A percentile compares a stretch with the other conserved stretches of the same genome.
phyloP scores from a whole-genome alignment of 1,140 invertebrate genomes.

The Melanaphis sacchari region DNA sequence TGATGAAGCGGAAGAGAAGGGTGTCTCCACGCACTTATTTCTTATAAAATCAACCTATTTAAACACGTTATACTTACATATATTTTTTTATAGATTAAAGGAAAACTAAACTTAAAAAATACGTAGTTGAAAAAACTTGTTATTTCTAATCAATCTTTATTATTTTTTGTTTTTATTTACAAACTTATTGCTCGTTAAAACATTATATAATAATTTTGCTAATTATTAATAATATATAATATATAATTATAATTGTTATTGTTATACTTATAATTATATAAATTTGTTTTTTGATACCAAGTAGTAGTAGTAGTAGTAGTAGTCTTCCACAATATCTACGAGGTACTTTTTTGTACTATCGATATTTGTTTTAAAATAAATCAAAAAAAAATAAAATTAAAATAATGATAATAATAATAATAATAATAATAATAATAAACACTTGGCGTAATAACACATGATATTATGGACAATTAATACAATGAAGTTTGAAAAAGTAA shows the following conservation, averaged over 20 bases:
- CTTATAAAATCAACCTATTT: constrained; percentile 21
- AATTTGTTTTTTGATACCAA: constrained; percentile 49
- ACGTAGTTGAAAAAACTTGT: neutral
- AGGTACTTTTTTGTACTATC: constrained; percentile 57
- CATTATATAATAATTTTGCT: constrained; percentile 52
- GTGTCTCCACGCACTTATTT: neutral
- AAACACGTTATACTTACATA: neutral
- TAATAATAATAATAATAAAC: constrained; percentile 43
- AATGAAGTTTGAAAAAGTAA: constrained; percentile 30
- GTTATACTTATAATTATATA: constrained; percentile 46
- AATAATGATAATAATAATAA: constrained; percentile 41
- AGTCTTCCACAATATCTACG: constrained; percentile 54
- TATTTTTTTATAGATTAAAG: constrained; percentile 5
- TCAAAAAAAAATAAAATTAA: constrained; percentile 38
- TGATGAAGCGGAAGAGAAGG: neutral
- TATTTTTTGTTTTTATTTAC: constrained; percentile 54
- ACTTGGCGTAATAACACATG: constrained; percentile 46
- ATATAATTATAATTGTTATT: constrained; percentile 50
- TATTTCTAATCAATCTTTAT: constrained; percentile 58
- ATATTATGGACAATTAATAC: constrained; percentile 34
- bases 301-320: constrained; percentile 51
- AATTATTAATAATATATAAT: constrained; percentile 52
- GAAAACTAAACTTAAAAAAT: neutral
- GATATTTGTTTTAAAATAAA: constrained; percentile 56
- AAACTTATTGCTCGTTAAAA: constrained; percentile 57